phyloP scores from a whole-genome alignment of 1,140 invertebrate genomes.

The Drosophila virilis region DNA sequence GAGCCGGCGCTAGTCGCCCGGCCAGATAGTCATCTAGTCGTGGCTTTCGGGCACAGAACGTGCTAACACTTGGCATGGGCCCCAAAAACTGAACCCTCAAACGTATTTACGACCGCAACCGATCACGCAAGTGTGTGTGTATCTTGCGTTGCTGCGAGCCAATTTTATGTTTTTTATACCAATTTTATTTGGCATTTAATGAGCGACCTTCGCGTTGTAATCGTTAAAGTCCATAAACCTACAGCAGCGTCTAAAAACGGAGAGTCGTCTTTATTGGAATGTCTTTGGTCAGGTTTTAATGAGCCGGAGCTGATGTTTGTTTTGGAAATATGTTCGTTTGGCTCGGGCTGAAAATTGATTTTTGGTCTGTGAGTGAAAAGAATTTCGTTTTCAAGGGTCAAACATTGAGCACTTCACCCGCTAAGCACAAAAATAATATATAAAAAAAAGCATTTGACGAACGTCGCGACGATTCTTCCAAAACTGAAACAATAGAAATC shows the following conservation, averaged over 20 bases:
- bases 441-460: constrained; percentile 51
- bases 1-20: constrained; percentile 51
- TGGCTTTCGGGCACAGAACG: constrained; percentile 64
- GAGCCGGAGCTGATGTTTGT: constrained; percentile 62
- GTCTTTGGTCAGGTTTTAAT: constrained; percentile 72
- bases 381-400: constrained; percentile 55
- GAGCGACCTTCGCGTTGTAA: constrained; percentile 79
- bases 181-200: constrained; percentile 82
- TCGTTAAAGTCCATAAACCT: constrained; percentile 70
- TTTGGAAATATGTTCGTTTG: constrained; percentile 42
- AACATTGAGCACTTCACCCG: background rate
- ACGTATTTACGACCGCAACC: constrained; percentile 42
- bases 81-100: constrained; percentile 3
- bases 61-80: constrained; percentile 63
- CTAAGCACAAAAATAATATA: constrained; percentile 5
- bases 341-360: constrained; percentile 21
- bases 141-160: constrained; percentile 39
- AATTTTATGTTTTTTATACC: constrained; percentile 80
- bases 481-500: constrained; percentile 72
- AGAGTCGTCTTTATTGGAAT: constrained; percentile 49
- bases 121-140: constrained; percentile 68
- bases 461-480: constrained; percentile 3
- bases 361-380: constrained; percentile 45
- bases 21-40: constrained; percentile 1
- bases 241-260: constrained; percentile 53